Conservation (phyloP, 2,888 invertebrate genomes). For the Tolmerus cingulatus region DNA sequence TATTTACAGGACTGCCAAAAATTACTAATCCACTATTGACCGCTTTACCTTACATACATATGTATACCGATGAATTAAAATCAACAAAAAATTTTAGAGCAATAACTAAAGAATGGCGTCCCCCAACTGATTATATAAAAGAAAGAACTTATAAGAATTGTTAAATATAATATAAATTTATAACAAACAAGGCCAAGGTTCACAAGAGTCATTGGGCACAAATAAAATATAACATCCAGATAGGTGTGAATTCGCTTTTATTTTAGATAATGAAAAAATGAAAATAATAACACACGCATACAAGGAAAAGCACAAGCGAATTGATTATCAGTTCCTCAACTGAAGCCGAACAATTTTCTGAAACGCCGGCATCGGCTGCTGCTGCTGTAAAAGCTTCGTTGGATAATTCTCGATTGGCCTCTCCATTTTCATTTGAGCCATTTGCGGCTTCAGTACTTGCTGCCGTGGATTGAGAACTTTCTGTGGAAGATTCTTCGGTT, state of each 20-base stretch:
- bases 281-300: constrained; percentile 60
- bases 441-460: constrained; percentile 57
- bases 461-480: constrained; percentile 50
- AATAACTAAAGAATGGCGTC: too few relatives aligned
- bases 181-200: too few relatives aligned
- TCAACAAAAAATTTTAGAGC: too few relatives aligned
- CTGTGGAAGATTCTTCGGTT: constrained; percentile 53
- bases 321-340: constrained; percentile 99
- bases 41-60: too few relatives aligned
- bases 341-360: constrained; percentile 98
- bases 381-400: constrained; percentile 89
- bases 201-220: too few relatives aligned
- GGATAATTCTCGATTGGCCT: constrained; percentile 61
- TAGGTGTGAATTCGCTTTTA: background rate
- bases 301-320: constrained; percentile 93
- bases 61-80: too few relatives aligned
- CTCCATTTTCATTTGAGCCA: constrained; percentile 54
- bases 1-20: too few relatives aligned
- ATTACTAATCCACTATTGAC: too few relatives aligned
- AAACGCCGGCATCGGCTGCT: constrained; percentile 97
- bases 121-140: too few relatives aligned
- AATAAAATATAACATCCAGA: background rate
- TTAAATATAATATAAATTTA: too few relatives aligned
- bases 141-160: too few relatives aligned
- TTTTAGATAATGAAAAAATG: constrained; percentile 29